phyloP scores from a whole-genome alignment of 2,113 vertebrate species.

The Chlorodrepanis virens region DNA sequence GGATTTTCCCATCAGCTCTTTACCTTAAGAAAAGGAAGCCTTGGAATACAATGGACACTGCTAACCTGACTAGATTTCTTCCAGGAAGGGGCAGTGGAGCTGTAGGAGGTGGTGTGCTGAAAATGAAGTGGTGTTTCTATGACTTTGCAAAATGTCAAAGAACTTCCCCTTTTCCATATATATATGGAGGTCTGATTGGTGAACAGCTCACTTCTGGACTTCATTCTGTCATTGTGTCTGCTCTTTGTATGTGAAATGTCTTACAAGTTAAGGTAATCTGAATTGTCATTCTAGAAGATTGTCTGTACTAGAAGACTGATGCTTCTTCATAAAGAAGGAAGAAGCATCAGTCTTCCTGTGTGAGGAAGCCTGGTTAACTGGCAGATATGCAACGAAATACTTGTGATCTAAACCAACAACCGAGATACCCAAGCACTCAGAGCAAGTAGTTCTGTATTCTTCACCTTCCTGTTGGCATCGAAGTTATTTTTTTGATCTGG shows the following conservation, averaged over 20 bases:
- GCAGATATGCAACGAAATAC: not conserved
- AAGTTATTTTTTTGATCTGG: not conserved
- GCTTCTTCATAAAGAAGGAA: not conserved
- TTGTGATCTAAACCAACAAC: not conserved
- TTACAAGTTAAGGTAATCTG: not conserved
- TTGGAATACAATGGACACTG: not conserved
- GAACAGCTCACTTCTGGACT: not conserved
- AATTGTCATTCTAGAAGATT: not conserved
- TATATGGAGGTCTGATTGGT: not conserved
- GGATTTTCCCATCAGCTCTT: not conserved
- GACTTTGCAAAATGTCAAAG: not conserved
- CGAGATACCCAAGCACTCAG: not conserved
- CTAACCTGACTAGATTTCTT: not conserved
- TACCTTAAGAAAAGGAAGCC: not conserved
- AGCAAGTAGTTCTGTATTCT: not conserved
- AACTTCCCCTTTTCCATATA: not conserved
- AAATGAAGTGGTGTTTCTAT: not conserved
- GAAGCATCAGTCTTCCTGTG: not conserved
- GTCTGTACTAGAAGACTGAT: not conserved
- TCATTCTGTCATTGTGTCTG: not conserved
- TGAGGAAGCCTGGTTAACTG: not conserved
- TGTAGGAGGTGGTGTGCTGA: not conserved
- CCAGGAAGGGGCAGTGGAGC: not conserved
- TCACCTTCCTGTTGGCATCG: not conserved
- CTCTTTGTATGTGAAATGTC: not conserved